Conservation (phyloP, 2,113 vertebrate species). For the Antechinus flavipes region DNA sequence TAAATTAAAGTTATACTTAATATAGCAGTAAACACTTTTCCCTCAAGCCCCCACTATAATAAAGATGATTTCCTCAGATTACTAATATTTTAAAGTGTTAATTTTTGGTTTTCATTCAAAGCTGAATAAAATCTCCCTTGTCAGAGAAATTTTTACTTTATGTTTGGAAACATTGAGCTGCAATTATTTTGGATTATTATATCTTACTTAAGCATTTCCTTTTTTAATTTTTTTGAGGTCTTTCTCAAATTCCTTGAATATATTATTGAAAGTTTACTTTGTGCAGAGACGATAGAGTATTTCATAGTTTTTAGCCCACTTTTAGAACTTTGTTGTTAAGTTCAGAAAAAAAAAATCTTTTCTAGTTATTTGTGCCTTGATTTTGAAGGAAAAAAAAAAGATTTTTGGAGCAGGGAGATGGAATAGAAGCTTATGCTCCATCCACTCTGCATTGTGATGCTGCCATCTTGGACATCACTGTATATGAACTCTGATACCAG, state of each 20-base stretch:
- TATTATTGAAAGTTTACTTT: slow-evolving; percentile 35
- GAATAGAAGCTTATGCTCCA: too few relatives aligned
- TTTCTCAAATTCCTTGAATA: not conserved
- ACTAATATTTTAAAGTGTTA: not conserved
- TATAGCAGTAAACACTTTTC: not conserved
- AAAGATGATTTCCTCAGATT: not conserved
- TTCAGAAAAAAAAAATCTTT: not conserved
- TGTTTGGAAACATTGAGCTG: not conserved
- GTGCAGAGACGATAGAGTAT: not conserved
- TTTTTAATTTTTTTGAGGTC: not conserved
- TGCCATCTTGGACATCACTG: not conserved
- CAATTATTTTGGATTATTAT: not conserved
- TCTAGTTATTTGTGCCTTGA: not conserved
- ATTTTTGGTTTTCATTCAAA: not conserved
- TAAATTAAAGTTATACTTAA: not conserved
- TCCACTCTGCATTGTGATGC: not conserved
- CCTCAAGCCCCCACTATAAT: not conserved
- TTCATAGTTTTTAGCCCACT: not conserved
- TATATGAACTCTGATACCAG: not conserved
- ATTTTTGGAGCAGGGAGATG: too few relatives aligned
- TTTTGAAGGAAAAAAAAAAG: not conserved
- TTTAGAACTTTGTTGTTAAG: slow-evolving; percentile 13
- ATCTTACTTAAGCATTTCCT: not conserved
- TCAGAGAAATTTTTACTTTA: not conserved
- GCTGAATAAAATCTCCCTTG: not conserved